Conservation (phyloP, 2,888 invertebrate genomes). For the Drosophila mimica region DNA sequence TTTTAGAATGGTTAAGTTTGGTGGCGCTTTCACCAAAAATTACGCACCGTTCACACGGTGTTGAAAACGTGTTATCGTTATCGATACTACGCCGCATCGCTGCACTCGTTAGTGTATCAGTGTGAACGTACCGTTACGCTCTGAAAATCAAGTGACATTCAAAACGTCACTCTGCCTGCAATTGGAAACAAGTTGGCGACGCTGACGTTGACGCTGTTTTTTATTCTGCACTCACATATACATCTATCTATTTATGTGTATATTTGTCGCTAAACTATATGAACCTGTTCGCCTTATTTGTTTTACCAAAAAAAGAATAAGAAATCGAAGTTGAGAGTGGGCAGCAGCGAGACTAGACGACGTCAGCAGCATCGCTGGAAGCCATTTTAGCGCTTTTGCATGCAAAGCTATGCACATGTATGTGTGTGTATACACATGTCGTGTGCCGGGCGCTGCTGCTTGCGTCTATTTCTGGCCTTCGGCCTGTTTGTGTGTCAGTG, state of each 20-base stretch:
- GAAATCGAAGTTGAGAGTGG: slow-evolving; percentile 60
- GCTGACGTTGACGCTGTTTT: slow-evolving; percentile 38
- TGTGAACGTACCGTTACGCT: slow-evolving; percentile 46
- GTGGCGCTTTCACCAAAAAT: slow-evolving; percentile 52
- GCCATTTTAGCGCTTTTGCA: slow-evolving; percentile 66
- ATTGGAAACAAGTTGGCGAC: slow-evolving; percentile 51
- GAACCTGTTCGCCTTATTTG: slow-evolving; percentile 76
- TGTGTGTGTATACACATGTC: slow-evolving; percentile 20
- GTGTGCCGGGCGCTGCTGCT: slow-evolving; percentile 39
- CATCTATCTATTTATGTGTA: slow-evolving; percentile 14
- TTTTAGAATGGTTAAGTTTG: slow-evolving; percentile 15
- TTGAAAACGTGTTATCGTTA: slow-evolving; percentile 46
- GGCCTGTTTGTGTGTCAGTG: slow-evolving; percentile 67
- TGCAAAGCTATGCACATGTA: slow-evolving; percentile 12
- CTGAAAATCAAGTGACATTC: slow-evolving; percentile 69
- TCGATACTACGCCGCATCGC: slow-evolving; percentile 47
- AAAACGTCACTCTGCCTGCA: slow-evolving; percentile 53
- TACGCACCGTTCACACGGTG: slow-evolving; percentile 14
- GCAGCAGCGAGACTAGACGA: slow-evolving; percentile 51
- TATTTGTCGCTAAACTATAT: slow-evolving; percentile 65
- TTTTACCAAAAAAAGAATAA: slow-evolving; percentile 48
- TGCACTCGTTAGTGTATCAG: slow-evolving; percentile 12
- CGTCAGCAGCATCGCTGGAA: slow-evolving; percentile 46
- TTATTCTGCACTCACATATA: slow-evolving; percentile 11
- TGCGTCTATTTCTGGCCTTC: slow-evolving; percentile 61